Evolutionary conservation across 2,797 vertebrate species (phyloP).

Genomic region (Pelochelys cantorii): DNA sequence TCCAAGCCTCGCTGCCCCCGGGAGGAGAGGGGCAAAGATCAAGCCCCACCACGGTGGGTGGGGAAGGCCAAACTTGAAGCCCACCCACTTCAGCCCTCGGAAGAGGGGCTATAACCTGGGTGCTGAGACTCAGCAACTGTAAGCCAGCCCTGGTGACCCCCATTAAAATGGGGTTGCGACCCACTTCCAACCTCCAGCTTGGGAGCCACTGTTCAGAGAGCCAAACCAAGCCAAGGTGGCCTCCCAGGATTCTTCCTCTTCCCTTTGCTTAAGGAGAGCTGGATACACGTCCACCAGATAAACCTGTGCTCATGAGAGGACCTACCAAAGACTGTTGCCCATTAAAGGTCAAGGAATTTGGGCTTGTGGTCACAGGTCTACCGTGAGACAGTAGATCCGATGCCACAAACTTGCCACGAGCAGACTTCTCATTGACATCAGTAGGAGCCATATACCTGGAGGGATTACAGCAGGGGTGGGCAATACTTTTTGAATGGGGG

Average conservation of each 20-base stretch:
- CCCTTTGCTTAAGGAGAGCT: background rate
- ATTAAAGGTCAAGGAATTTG: background rate
- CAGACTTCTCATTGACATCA: background rate
- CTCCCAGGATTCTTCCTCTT: background rate
- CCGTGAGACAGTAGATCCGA: background rate
- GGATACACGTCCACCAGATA: background rate
- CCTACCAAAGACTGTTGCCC: background rate
- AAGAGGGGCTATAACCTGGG: no score
- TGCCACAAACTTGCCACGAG: rapidly evolving
- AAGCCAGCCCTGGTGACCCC: no score
- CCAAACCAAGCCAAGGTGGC: background rate
- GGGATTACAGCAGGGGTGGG: background rate
- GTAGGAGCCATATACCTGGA: background rate
- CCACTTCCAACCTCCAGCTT: no score
- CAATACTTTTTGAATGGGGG: no score
- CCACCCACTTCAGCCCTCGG: no score
- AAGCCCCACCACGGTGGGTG: no score
- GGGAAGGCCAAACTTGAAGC: no score
- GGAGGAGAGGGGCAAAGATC: no score
- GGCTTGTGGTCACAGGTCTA: rapidly evolving
- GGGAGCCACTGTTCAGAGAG: background rate
- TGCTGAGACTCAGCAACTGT: no score
- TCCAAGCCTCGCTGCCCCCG: no score
- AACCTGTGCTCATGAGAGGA: background rate
- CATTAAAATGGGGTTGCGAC: no score